Evolutionary conservation across 2,888 invertebrate genomes (phyloP).

Genomic region (Chymomyza fuscimana): DNA sequence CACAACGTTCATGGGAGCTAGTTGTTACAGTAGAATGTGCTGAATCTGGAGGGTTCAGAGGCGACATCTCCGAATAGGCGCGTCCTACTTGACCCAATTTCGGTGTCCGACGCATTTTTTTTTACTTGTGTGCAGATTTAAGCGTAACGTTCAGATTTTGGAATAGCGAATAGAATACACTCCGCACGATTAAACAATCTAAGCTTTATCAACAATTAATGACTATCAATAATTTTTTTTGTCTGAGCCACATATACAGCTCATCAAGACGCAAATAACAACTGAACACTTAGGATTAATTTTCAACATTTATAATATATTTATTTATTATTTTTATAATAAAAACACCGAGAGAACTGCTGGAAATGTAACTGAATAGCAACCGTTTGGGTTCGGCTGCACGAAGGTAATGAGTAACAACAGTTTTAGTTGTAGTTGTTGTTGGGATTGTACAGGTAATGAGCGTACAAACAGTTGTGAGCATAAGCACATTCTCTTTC

Average conservation of each 20-base stretch:
- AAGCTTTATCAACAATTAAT: background rate
- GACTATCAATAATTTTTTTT: background rate
- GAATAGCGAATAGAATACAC: conserved; percentile 15
- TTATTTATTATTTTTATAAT: background rate
- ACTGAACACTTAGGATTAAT: background rate
- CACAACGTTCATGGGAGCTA: conserved; percentile 51
- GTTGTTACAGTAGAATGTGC: conserved; percentile 42
- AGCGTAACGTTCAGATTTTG: too few species aligned
- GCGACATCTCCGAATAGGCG: conserved; percentile 78
- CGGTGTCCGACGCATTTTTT: conserved; percentile 66
- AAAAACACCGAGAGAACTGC: background rate
- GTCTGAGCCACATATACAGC: background rate
- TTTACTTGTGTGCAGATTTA: background rate
- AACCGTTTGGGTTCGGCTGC: background rate
- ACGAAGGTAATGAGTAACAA: background rate
- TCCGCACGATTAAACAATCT: too few species aligned
- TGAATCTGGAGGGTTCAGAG: conserved; percentile 73
- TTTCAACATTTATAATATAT: background rate
- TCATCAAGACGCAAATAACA: background rate
- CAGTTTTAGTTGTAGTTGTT: background rate
- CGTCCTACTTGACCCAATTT: conserved; percentile 73
- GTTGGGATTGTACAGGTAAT: background rate
- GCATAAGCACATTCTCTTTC: conserved; percentile 27
- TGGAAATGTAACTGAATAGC: background rate
- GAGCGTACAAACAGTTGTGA: conserved; percentile 10